These are phyloP conservation scores for Cataglyphis livida DNA, from an alignment of 2,888 invertebrate genomes.

Conservation along the genomic window DNA sequence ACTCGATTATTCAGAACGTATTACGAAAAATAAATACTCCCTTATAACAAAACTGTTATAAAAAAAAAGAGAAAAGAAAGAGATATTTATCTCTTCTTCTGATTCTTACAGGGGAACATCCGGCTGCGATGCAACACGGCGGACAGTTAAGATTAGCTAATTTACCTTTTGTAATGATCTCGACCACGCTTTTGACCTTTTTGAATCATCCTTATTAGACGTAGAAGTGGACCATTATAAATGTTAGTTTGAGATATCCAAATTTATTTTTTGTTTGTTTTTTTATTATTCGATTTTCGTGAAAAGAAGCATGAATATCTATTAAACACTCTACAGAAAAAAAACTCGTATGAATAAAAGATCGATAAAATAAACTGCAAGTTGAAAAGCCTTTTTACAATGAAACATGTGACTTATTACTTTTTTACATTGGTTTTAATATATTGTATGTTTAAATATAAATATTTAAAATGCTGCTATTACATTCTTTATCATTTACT, in stretches of 20 bases:
- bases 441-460: not conserved
- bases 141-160: slow-evolving; percentile 89
- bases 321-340: not conserved
- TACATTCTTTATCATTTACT: slow-evolving; percentile 14
- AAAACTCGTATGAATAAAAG: slow-evolving; percentile 13
- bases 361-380: slow-evolving; percentile 36
- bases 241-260: not conserved
- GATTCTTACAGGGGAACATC: slow-evolving; percentile 90
- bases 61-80: not conserved
- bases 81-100: slow-evolving; percentile 12
- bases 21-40: slow-evolving; percentile 32
- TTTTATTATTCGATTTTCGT: not conserved
- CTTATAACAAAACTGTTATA: not conserved
- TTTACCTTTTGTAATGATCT: slow-evolving; percentile 90
- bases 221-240: slow-evolving; percentile 42
- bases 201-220: slow-evolving; percentile 82
- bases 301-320: not conserved
- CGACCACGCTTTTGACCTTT: slow-evolving; percentile 89
- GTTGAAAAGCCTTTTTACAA: slow-evolving; percentile 30
- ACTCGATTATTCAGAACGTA: slow-evolving; percentile 11
- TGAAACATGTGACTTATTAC: slow-evolving; percentile 15
- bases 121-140: slow-evolving; percentile 95
- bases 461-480: not conserved
- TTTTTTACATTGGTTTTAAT: slow-evolving; percentile 20
- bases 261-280: not conserved